Conservation (phyloP, 2,797 vertebrate genomes). For the Cryptoprocta ferox region DNA sequence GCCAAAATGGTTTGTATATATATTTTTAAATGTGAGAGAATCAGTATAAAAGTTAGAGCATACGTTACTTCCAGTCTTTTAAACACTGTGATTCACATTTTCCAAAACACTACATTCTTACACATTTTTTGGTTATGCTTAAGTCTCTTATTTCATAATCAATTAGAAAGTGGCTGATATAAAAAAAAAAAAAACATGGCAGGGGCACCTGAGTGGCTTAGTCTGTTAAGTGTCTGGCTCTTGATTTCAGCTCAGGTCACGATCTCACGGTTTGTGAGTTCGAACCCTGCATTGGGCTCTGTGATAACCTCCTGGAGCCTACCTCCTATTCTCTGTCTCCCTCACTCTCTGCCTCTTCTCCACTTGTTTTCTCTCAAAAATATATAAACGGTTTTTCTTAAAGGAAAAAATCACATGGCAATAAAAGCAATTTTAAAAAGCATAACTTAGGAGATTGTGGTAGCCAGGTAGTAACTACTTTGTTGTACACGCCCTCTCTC, state of each 20-base stretch:
- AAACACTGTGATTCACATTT: neutral
- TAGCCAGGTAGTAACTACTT: neutral
- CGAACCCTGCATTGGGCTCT: no score
- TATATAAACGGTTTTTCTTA: no score
- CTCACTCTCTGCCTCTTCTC: no score
- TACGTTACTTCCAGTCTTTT: neutral
- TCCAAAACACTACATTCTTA: neutral
- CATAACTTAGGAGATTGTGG: neutral
- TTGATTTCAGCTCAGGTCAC: no score
- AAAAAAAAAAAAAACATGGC: neutral
- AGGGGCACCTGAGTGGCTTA: no score
- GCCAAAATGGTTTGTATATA: neutral
- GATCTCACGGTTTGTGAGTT: no score
- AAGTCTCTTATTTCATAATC: neutral
- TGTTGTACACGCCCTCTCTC: rapidly evolving
- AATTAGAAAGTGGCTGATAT: neutral
- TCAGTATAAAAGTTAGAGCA: neutral
- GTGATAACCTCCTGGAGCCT: no score
- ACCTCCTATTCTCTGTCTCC: no score
- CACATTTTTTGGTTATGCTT: neutral
- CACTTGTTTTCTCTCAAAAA: no score
- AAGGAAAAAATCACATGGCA: neutral
- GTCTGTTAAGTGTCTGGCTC: no score
- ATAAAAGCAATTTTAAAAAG: neutral
- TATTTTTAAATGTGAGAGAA: neutral